Percentiles rank a stretch among this genome's conserved stretches.
phyloP scores from a whole-genome alignment of 2,888 invertebrate genomes.

The Meliscaeva auricollis region DNA sequence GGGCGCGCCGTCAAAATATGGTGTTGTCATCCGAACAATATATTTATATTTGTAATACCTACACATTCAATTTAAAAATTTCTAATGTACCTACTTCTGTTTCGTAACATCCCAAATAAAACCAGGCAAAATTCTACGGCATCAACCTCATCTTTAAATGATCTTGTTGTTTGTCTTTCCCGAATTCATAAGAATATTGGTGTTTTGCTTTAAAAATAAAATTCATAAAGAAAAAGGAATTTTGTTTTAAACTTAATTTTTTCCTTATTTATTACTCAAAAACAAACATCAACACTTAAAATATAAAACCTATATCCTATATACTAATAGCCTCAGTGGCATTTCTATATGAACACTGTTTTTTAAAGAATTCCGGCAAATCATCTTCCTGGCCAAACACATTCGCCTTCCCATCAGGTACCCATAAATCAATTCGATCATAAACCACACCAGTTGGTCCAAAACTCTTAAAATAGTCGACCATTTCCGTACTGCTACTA shows the following conservation, averaged over 20 bases:
- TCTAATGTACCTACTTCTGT: too few species aligned
- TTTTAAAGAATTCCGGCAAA: conserved; percentile 80
- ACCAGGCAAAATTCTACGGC: too few species aligned
- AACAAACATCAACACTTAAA: conserved; percentile 16
- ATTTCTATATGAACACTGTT: conserved; percentile 78
- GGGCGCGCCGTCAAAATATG: too few species aligned
- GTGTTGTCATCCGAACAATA: too few species aligned
- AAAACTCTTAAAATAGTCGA: conserved; percentile 92
- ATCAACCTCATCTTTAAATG: too few species aligned
- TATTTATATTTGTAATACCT: too few species aligned
- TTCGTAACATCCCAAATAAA: too few species aligned
- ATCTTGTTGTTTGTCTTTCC: too few species aligned
- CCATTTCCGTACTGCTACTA: conserved; percentile 93
- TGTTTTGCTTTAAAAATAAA: not conserved
- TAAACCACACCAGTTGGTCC: conserved; percentile 98
- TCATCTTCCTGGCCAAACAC: conserved; percentile 79
- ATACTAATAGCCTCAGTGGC: conserved; percentile 36
- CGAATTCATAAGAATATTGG: too few species aligned
- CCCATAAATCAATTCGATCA: conserved; percentile 90
- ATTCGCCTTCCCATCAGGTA: conserved; percentile 78
- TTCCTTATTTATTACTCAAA: conserved; percentile 46
- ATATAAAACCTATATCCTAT: not conserved
- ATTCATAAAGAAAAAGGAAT: not conserved
- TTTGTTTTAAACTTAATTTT: not conserved
- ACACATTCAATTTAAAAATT: too few species aligned